phyloP scores from a whole-genome alignment of 1,140 invertebrate species.

The Argopecten irradians region DNA sequence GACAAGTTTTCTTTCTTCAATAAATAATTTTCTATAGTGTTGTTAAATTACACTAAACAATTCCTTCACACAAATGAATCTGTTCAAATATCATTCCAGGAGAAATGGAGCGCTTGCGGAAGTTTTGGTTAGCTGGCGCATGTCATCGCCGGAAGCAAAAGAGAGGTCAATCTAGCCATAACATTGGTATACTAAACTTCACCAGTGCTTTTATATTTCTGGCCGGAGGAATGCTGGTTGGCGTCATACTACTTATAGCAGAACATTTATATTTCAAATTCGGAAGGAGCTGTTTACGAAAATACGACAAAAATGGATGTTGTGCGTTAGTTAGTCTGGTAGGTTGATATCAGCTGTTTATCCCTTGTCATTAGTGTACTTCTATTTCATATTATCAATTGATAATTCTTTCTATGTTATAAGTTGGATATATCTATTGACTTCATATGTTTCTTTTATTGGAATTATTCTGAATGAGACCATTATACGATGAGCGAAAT shows the following conservation, averaged over 20 bases:
- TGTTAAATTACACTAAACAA: too few relatives aligned
- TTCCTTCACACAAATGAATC: too few relatives aligned
- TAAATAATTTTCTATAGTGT: too few relatives aligned
- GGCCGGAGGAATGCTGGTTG: slow-evolving; percentile 93
- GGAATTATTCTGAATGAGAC: too few relatives aligned
- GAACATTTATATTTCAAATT: slow-evolving; percentile 97
- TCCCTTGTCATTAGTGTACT: too few relatives aligned
- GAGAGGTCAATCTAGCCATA: slow-evolving; percentile 81
- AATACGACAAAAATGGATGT: slow-evolving; percentile 89
- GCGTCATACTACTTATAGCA: slow-evolving; percentile 88
- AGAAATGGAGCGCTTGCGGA: slow-evolving; percentile 93
- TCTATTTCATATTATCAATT: too few relatives aligned
- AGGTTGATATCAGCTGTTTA: slow-evolving; percentile 43
- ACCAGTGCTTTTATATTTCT: slow-evolving; percentile 97
- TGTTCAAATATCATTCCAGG: slow-evolving; percentile 80
- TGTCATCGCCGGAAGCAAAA: slow-evolving; percentile 91
- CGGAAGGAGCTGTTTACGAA: slow-evolving; percentile 88
- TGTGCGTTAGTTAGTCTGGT: slow-evolving; percentile 93
- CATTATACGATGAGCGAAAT: too few relatives aligned
- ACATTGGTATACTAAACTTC: slow-evolving; percentile 96
- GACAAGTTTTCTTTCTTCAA: too few relatives aligned
- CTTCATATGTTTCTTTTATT: too few relatives aligned
- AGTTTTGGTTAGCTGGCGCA: slow-evolving; percentile 98
- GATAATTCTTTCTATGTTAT: too few relatives aligned
- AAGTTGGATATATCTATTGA: too few relatives aligned